phyloP scores from a whole-genome alignment of 2,113 vertebrate species.

The Andinoacara biseriatus region DNA sequence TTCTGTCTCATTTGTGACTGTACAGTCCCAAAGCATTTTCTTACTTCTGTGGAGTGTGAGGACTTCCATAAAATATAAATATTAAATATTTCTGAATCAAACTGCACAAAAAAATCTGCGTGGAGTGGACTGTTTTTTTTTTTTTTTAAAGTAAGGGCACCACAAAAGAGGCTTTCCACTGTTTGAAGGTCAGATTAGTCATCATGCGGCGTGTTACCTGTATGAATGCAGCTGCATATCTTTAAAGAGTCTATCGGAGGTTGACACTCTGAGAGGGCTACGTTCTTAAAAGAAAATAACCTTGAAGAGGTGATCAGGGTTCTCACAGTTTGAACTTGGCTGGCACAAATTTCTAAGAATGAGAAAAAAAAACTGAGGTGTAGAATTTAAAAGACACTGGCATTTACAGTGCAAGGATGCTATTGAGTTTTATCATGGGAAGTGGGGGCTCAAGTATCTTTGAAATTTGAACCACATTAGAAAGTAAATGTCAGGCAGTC shows the following conservation, averaged over 20 bases:
- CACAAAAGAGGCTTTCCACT: neutral
- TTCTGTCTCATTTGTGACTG: neutral
- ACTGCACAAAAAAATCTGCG: neutral
- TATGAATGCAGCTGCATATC: neutral
- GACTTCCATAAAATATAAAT: neutral
- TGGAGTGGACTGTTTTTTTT: neutral
- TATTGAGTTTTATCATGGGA: neutral
- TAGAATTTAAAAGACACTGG: neutral
- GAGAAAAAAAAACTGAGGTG: neutral
- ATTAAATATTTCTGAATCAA: neutral
- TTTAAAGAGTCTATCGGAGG: neutral
- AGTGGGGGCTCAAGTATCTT: neutral
- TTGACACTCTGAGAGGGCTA: neutral
- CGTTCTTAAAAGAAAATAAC: neutral
- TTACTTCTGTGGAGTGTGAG: neutral
- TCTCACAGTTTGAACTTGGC: neutral
- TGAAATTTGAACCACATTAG: neutral
- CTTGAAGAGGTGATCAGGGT: neutral
- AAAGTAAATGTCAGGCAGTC: neutral
- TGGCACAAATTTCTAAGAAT: neutral
- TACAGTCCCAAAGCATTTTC: neutral
- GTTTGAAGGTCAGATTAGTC: slow-evolving; percentile 1
- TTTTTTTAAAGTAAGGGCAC: neutral
- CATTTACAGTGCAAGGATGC: neutral
- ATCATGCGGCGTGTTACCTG: neutral